Percentiles rank a stretch among this genome's conserved stretches.
Evolutionary conservation across 2,888 invertebrate genomes (phyloP).

Genomic region (Conchocele bisecta): DNA sequence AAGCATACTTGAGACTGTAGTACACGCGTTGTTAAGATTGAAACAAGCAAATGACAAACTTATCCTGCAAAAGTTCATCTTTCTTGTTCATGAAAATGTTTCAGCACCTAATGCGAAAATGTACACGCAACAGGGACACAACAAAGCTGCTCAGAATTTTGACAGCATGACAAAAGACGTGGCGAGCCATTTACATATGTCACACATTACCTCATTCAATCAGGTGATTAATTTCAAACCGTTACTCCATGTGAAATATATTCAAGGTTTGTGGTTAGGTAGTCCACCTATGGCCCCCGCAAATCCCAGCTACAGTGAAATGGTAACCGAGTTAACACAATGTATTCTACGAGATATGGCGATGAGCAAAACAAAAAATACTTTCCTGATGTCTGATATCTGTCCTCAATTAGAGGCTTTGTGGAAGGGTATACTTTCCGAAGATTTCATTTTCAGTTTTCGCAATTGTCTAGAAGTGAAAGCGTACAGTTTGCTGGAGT

Average conservation of each 20-base stretch:
- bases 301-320: slow-evolving; percentile 15
- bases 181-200: slow-evolving; percentile 7
- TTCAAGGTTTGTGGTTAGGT: slow-evolving; percentile 33
- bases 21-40: slow-evolving; percentile 41
- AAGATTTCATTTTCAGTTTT: slow-evolving; percentile 13
- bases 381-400: background rate
- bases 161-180: slow-evolving; percentile 23
- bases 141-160: background rate
- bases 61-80: slow-evolving; percentile 2
- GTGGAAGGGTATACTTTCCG: slow-evolving; percentile 7
- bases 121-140: background rate
- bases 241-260: slow-evolving; percentile 7
- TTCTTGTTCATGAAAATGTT: slow-evolving; percentile 46
- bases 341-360: background rate
- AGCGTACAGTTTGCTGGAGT: slow-evolving; percentile 3
- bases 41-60: slow-evolving; percentile 19
- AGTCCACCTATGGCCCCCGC: slow-evolving; percentile 31
- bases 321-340: background rate
- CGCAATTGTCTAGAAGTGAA: background rate
- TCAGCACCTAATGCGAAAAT: slow-evolving; percentile 10
- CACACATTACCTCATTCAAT: slow-evolving; percentile 16
- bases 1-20: slow-evolving; percentile 31
- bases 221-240: slow-evolving; percentile 32
- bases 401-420: background rate
- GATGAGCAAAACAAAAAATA: background rate